Percentiles rank a stretch among this genome's conserved stretches.
Conservation (phyloP, 1,140 invertebrate genomes). For the Cylas formicarius region DNA sequence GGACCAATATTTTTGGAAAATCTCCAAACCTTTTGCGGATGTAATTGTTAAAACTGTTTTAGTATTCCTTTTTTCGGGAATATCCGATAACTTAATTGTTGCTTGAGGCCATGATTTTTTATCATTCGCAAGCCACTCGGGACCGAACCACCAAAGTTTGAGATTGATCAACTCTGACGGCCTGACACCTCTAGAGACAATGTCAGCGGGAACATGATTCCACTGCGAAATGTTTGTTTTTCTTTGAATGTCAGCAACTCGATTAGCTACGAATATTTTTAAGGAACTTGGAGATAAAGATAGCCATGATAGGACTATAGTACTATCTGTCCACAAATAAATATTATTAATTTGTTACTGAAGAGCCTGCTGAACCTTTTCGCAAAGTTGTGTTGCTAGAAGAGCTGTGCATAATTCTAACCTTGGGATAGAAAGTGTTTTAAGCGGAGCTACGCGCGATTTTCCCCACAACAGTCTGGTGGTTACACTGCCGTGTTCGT, state of each 20-base stretch:
- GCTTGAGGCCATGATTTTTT: neutral
- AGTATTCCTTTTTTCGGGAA: too few species aligned
- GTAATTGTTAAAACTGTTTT: too few species aligned
- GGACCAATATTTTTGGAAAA: neutral
- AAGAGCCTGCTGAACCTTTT: neutral
- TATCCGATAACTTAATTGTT: too few species aligned
- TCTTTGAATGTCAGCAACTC: slow-evolving; percentile 18
- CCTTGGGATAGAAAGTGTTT: slow-evolving; percentile 1
- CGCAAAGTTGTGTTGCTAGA: neutral
- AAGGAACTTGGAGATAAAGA: slow-evolving; percentile 1
- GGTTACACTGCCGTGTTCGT: neutral
- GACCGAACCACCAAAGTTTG: slow-evolving; percentile 15
- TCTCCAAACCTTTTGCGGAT: neutral
- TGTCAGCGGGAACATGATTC: slow-evolving; percentile 41
- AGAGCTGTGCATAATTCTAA: slow-evolving; percentile 5
- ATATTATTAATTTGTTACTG: neutral
- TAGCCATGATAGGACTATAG: slow-evolving; percentile 12
- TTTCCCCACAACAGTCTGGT: slow-evolving; percentile 1
- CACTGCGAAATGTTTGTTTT: slow-evolving; percentile 26
- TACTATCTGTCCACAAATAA: slow-evolving; percentile 11
- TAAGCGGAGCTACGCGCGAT: slow-evolving; percentile 5
- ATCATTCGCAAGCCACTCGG: neutral
- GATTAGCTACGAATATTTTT: slow-evolving; percentile 14
- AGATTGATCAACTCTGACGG: slow-evolving; percentile 15
- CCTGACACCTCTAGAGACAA: slow-evolving; percentile 38